phyloP scores from a whole-genome alignment of 2,113 vertebrate species.

The Poecilia latipinna region DNA sequence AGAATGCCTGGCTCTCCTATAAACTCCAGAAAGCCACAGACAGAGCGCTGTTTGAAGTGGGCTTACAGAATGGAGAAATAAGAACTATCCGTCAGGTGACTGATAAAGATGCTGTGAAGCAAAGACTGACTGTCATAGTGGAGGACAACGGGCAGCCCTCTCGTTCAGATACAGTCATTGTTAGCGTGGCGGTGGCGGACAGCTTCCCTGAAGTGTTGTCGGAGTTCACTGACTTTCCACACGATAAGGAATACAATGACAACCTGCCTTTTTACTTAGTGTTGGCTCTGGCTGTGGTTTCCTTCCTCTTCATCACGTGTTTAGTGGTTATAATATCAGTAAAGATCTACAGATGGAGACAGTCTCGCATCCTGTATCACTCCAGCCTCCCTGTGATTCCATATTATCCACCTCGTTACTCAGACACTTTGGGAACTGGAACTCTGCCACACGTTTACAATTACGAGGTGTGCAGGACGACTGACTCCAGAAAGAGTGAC shows the following conservation, averaged over 20 bases:
- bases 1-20: conserved; percentile 83
- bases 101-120: conserved; percentile 77
- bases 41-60: conserved; percentile 81
- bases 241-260: conserved; percentile 11
- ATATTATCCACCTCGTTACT: conserved; percentile 80
- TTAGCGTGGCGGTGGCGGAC: conserved; percentile 19
- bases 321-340: conserved; percentile 79
- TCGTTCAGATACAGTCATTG: conserved; percentile 23
- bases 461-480: background rate
- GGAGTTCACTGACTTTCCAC: conserved; percentile 9
- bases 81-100: conserved; percentile 74
- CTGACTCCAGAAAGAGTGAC: background rate
- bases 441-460: background rate
- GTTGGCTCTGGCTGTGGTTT: conserved; percentile 77
- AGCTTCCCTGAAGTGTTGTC: conserved; percentile 19
- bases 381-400: conserved; percentile 81
- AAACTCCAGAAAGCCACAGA: conserved; percentile 81
- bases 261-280: conserved; percentile 38
- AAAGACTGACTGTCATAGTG: conserved; percentile 18
- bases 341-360: conserved; percentile 80
- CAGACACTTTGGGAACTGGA: conserved; percentile 54
- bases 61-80: conserved; percentile 81
- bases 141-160: conserved; percentile 22
- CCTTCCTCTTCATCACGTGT: conserved; percentile 73
- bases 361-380: too few species aligned